A percentile compares a stretch with the other conserved stretches of the same genome.
Conservation (phyloP, 2,888 invertebrate genomes). For the Drosophila recens region DNA sequence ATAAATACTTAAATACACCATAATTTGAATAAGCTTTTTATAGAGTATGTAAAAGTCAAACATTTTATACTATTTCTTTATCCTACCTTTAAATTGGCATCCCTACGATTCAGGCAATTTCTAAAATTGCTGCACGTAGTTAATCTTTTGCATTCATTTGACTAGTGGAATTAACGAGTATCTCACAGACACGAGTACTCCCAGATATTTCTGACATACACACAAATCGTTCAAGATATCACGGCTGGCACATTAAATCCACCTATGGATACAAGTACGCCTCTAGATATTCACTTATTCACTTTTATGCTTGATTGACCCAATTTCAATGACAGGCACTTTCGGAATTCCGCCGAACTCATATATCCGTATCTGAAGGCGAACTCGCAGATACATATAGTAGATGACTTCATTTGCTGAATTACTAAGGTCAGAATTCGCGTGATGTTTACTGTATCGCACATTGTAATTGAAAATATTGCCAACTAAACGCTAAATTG, state of each 20-base stretch:
- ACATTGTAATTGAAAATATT: slow-evolving; percentile 64
- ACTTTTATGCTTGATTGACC: slow-evolving; percentile 22
- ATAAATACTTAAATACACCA: no score
- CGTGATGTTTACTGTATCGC: slow-evolving; percentile 28
- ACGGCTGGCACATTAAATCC: slow-evolving; percentile 10
- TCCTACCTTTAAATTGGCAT: background rate
- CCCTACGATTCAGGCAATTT: background rate
- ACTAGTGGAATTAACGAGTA: slow-evolving; percentile 8
- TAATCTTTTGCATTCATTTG: slow-evolving; percentile 19
- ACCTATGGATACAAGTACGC: slow-evolving; percentile 5
- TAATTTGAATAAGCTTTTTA: no score
- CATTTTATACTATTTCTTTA: background rate
- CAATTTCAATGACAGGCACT: slow-evolving; percentile 5
- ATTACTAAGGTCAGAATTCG: slow-evolving; percentile 28
- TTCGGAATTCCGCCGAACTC: background rate
- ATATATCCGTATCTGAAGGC: background rate
- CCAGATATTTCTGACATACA: background rate
- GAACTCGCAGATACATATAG: background rate
- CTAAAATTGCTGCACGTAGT: background rate
- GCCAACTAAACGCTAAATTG: slow-evolving; percentile 36
- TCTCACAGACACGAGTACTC: background rate
- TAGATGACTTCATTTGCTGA: slow-evolving; percentile 43
- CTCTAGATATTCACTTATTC: slow-evolving; percentile 3
- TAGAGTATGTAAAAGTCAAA: background rate
- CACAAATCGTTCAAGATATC: slow-evolving; percentile 1